Evolutionary conservation across 1,140 invertebrate species (phyloP), one percentile per base, ranked within the genome.

Genomic region (Cydia splendana): DNA sequence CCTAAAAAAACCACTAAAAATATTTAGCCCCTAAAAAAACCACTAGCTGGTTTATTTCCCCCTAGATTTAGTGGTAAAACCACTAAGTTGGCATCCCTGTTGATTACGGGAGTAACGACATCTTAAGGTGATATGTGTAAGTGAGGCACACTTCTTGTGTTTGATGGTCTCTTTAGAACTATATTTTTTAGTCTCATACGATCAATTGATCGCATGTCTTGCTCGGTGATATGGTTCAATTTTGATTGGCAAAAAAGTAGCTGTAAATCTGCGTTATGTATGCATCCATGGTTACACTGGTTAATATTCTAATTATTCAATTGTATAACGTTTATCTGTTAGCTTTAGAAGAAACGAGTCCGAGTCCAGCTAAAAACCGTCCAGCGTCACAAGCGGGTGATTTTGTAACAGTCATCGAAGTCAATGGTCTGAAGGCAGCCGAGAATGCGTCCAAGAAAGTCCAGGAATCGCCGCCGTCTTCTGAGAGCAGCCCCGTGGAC

Each of bases 321-420:
- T 12, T 2, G 57, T 4, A n/a, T 57, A 57, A 69, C n/a, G 51
- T 75, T 71, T 76, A 73, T 79, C 20, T 76, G 78, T 76, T 77
- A 91, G 85, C 84, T 80, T 77, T 85, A 87, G 91, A 91, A 81
- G 80, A 85, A 86, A 84, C 82, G 84, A 90, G 87, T 91, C 89
- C 86, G 84, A 87, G 78, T 69, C 86, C 88, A 87, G 81, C 81
- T 75, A 93, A 91, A 87, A 91, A 87, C 89, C 91, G 91, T 89
- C 91, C 87, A 85, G 85, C 87, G 75, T 93, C 91, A 86, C 93
- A 93, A 94, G 94, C 95, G 94, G 87, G 96, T 89, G 96, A 97
- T 92, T 98, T 97, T 94, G 95, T 98, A 78, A 98, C 97, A 76
- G 97, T 98, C 71, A 98, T 98, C 80, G 96, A 97, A 95, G 97